Evolutionary conservation across 2,888 invertebrate species (phyloP).

Genomic region (Desoria tigrina): DNA sequence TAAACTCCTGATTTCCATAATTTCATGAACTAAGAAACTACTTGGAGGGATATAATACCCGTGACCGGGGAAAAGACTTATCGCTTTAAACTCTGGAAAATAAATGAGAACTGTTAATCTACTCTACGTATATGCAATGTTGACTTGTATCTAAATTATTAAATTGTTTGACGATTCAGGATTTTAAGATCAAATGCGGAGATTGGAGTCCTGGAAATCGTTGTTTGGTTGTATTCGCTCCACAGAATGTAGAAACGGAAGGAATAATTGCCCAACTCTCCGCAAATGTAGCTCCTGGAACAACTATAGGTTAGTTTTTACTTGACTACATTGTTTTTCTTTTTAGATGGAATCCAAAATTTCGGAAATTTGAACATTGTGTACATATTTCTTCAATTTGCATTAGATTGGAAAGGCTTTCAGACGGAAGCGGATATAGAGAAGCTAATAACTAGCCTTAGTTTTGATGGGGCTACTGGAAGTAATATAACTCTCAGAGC

Average conservation of each 20-base stretch:
- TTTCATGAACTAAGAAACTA: too few species aligned
- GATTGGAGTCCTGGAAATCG: conserved; percentile 17
- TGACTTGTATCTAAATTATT: too few species aligned
- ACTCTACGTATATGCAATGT: too few species aligned
- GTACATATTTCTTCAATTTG: neutral
- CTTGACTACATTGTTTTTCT: too few species aligned
- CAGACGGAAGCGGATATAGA: conserved; percentile 49
- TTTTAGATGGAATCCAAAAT: too few species aligned
- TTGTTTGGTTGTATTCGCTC: conserved; percentile 44
- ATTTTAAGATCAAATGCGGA: neutral
- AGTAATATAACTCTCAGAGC: conserved; percentile 27
- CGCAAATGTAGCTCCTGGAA: neutral
- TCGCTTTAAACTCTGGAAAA: too few species aligned
- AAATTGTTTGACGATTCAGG: conserved; percentile 3
- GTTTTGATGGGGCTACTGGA: conserved; percentile 31
- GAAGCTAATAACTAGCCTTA: conserved; percentile 32
- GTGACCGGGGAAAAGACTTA: too few species aligned
- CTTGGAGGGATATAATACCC: too few species aligned
- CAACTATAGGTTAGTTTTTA: neutral
- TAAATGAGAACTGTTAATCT: too few species aligned
- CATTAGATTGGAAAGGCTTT: conserved; percentile 43
- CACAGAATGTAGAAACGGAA: conserved; percentile 22
- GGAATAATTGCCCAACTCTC: conserved; percentile 26
- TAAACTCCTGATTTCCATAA: too few species aligned
- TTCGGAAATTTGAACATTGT: too few species aligned